These are phyloP conservation scores for Chloromyia formosa DNA, from an alignment of 2,888 invertebrate genomes.

Conservation along the genomic window DNA sequence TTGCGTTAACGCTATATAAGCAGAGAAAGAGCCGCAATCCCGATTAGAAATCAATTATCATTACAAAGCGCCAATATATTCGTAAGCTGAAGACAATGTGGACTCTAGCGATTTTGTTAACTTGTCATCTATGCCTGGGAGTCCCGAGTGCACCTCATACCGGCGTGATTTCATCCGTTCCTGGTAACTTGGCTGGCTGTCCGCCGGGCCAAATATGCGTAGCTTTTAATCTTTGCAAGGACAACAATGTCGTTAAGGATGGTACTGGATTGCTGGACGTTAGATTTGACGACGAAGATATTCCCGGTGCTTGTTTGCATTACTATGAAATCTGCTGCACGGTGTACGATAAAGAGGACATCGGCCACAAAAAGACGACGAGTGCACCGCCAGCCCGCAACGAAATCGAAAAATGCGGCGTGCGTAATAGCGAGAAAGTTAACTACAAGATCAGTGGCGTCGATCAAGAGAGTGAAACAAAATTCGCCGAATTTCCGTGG, in stretches of 20 bases:
- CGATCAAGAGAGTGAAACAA: constrained; percentile 68
- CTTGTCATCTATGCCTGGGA: too few species aligned
- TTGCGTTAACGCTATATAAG: too few species aligned
- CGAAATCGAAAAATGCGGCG: constrained; percentile 20
- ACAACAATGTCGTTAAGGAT: constrained; percentile 22
- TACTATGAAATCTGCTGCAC: constrained; percentile 34
- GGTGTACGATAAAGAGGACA: not conserved
- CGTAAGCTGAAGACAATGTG: too few species aligned
- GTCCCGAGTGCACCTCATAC: not conserved
- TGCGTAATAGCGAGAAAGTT: constrained; percentile 19
- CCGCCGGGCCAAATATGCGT: constrained; percentile 65
- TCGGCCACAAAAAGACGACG: not conserved
- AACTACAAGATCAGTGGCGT: constrained; percentile 9
- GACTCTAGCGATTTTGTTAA: too few species aligned
- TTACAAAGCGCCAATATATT: too few species aligned
- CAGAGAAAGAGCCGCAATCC: too few species aligned
- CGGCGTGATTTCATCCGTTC: constrained; percentile 7
- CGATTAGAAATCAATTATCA: too few species aligned
- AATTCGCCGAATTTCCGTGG: constrained; percentile 83
- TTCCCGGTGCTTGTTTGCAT: constrained; percentile 12
- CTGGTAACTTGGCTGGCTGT: constrained; percentile 50
- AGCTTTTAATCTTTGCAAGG: constrained; percentile 33
- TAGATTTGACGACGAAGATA: constrained; percentile 31
- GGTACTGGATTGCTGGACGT: constrained; percentile 30
- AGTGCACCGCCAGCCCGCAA: too few species aligned